Base-by-base conservation (phyloP, 2,797 vertebrate species). In the Hypotaenidia philippensis region DNA sequence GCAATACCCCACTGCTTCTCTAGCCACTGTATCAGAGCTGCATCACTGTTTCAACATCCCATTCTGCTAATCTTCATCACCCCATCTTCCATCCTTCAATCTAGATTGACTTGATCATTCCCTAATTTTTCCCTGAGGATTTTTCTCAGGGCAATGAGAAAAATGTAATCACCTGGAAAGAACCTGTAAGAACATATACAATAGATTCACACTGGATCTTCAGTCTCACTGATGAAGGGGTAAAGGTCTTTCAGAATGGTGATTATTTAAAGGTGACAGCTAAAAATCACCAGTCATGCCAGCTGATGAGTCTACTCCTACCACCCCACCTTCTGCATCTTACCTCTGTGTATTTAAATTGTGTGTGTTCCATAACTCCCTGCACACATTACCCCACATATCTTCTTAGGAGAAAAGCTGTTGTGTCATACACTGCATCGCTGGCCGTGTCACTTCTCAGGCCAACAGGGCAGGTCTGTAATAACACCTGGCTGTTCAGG, bases 301-400 rank as follows among this genome's bases (percentile, higher is more conserved):
- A 1, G 8, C 11, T 32, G 22, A 83, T 0, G 0, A 70, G 25
- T 17, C 31, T 10, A 3, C 8, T 77, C 10, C 44, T 41, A 17
- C n/a, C 41, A 21, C 9, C 16, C n/a, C 19, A 36, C 8, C 56
- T 57, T 52, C 75, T 40, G 36, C 25, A 83, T 3, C 52, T 6
- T 3, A 8, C 17, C 17, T 79, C 34, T 31, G 7, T 41, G 18
- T n/a, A 56, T 38, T 64, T 52, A 40, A 66, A 26, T 4, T 2
- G 34, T 3, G 13, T 8, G 21, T 34, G 34, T 32, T 60, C 26
- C 13, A 0, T 21, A 80, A 59, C 5, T 63, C 40, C 34, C 34
- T n/a, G n/a, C 14, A 75, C 22, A 55, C 4, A 0, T 22, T 10
- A 71, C 6, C 34, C 38, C 52, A 61, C 19, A 2, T 3, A 70